Evolutionary conservation across 64 coral and sea anemone species (phyloP), one percentile per base, ranked within the genome.

Genomic region (Montipora efflorescens): DNA sequence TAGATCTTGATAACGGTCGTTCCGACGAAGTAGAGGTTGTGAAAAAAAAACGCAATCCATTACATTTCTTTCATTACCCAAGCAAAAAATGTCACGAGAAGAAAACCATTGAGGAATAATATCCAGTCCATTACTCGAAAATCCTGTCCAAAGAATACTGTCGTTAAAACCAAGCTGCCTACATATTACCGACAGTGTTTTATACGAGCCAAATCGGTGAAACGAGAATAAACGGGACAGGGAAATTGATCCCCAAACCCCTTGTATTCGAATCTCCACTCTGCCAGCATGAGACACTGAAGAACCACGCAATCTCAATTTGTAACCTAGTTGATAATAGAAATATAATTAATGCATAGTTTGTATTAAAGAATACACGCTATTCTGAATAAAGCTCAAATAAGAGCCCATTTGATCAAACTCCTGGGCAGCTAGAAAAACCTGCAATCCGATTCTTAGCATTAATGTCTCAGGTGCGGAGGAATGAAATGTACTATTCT

Each of bases 151-250:
- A 18, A 83, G 28, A 13, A 83, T 67, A 19, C 23, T 10, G 25
- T 83, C 80, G 19, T 59, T 18, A 19, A 67, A 83, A 3, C 58
- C 58, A 7, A 83, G 28, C 59, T 67, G 80, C 36, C 80, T 47
- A n/a, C 80, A 83, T 6, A 83, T 67, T 45, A 83, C 80, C 4
- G 13, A 12, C 46, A 10, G 21, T 45, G 11, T 12, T 80, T 23
- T 20, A 25, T 2, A n/a, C 22, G 19, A 0, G 55, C 67, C 5
- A 48, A 0, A 0, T 21, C 8, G 0, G 16, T 16, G 10, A 4
- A 28, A 28, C 0, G 0, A 0, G 23, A 44, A 45, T 5, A 0
- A 44, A 28, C 19, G 0, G 4, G 0, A 5, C 1, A 0, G 5
- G 8, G 7, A 1, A 7, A 83, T 46, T 23, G 80, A 66, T 3